Conservation (phyloP, 2,797 vertebrate genomes). For the Limnodromus scolopaceus region DNA sequence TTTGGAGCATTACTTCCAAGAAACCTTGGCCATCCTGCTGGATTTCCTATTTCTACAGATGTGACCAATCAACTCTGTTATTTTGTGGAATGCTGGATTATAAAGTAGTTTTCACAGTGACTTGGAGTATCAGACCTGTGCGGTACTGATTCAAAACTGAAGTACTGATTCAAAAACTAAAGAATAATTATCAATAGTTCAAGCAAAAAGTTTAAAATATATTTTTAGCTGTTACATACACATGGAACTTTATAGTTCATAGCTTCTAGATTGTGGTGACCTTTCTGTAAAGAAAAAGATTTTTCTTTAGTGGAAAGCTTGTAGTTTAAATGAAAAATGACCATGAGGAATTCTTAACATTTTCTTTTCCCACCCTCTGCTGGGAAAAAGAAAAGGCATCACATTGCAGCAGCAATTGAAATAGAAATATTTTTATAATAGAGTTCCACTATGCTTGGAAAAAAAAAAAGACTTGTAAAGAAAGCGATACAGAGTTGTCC, state of each 20-base stretch:
- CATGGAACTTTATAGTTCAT: background rate
- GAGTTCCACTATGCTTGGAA: background rate
- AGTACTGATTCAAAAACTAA: background rate
- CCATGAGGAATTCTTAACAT: constrained; percentile 25
- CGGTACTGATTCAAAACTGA: background rate
- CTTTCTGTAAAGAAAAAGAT: background rate
- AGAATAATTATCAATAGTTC: background rate
- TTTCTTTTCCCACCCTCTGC: background rate
- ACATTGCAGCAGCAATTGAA: background rate
- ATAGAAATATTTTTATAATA: background rate
- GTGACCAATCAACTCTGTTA: background rate
- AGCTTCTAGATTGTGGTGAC: background rate
- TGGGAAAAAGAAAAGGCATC: background rate
- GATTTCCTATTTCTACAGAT: background rate
- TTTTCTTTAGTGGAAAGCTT: background rate
- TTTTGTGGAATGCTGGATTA: background rate
- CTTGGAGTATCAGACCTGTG: background rate
- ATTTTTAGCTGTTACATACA: background rate
- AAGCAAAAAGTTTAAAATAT: background rate
- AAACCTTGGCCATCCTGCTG: background rate
- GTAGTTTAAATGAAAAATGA: background rate
- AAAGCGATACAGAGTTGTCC: background rate
- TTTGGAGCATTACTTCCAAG: background rate
- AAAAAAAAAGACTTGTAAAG: background rate
- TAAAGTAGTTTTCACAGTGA: background rate